phyloP scores from a whole-genome alignment of 37 sponge, comb jelly and placozoan species.

The Oopsacas minuta region DNA sequence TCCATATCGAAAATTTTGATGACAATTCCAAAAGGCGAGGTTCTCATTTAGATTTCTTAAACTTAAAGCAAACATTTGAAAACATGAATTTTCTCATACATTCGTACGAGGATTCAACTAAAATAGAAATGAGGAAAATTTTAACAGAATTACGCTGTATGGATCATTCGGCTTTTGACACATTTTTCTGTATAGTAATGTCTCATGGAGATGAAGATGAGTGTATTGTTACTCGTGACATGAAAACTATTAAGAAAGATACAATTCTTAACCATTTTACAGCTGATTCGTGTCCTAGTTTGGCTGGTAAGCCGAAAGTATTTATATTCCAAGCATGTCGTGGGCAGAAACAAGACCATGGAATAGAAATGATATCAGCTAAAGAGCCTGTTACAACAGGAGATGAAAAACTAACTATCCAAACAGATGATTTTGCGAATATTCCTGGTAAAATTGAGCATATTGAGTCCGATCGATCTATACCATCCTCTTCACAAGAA shows the following conservation, averaged over 20 bases:
- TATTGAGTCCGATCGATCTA: not conserved
- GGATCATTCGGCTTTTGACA: slow-evolving; percentile 14
- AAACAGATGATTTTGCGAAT: not conserved
- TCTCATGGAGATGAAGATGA: slow-evolving; percentile 4
- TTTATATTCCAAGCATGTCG: slow-evolving; percentile 10
- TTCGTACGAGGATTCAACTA: not conserved
- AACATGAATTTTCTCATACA: not conserved
- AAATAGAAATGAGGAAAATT: not conserved
- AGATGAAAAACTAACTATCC: not conserved
- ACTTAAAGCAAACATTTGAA: not conserved
- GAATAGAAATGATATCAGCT: not conserved
- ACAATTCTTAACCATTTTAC: not conserved
- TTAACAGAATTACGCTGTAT: not conserved
- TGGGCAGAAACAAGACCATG: not conserved
- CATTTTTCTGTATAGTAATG: slow-evolving; percentile 7
- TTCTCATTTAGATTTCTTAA: not conserved
- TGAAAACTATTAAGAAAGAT: not conserved
- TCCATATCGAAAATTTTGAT: slow-evolving; percentile 8
- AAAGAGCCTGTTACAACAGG: not conserved
- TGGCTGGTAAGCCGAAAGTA: not conserved
- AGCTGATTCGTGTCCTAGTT: not conserved
- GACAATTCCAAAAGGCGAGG: not conserved
- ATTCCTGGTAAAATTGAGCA: not conserved
- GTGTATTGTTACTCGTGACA: not conserved
- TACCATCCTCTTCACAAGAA: not conserved